Conservation (phyloP, 1,140 invertebrate species). For the silkworm (Bombyx mori) region DNA sequence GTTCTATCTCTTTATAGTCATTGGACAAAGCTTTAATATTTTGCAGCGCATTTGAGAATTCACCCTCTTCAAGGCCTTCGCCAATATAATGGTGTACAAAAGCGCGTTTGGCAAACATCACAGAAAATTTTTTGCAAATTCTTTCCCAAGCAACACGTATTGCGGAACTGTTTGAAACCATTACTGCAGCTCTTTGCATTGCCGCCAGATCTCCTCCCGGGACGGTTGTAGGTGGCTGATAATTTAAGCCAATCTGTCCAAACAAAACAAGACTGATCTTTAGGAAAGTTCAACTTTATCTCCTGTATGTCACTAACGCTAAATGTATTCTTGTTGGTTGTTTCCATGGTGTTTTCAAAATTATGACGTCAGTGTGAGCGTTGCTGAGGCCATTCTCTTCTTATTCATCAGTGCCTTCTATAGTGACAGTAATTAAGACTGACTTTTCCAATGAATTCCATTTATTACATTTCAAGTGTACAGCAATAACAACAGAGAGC, state of each 20-base stretch:
- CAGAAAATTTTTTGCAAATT: conserved; percentile 78
- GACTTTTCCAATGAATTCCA: too few relatives aligned
- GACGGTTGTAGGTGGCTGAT: conserved; percentile 81
- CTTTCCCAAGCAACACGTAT: conserved; percentile 81
- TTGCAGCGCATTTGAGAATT: conserved; percentile 79
- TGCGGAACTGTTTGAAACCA: conserved; percentile 84
- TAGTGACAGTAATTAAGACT: too few relatives aligned
- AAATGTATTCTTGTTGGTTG: too few relatives aligned
- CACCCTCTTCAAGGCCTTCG: conserved; percentile 85
- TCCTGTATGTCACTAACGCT: background rate
- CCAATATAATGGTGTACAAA: conserved; percentile 86
- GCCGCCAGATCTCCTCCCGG: conserved; percentile 82
- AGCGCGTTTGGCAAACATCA: conserved; percentile 81
- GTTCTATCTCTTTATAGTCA: conserved; percentile 73
- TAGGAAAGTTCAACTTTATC: background rate
- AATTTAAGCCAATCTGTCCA: conserved; percentile 75
- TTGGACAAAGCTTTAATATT: conserved; percentile 80
- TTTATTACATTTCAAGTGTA: too few relatives aligned
- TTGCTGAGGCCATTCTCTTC: too few relatives aligned
- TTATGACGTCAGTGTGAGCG: too few relatives aligned
- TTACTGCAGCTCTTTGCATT: conserved; percentile 78
- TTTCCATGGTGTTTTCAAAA: too few relatives aligned
- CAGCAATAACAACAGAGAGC: too few relatives aligned
- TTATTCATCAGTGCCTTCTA: too few relatives aligned
- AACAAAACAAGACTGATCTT: conserved; percentile 5